These are phyloP conservation scores for Petrophora chlorosata DNA, from an alignment of 2,888 invertebrate species.

Conservation along the genomic window DNA sequence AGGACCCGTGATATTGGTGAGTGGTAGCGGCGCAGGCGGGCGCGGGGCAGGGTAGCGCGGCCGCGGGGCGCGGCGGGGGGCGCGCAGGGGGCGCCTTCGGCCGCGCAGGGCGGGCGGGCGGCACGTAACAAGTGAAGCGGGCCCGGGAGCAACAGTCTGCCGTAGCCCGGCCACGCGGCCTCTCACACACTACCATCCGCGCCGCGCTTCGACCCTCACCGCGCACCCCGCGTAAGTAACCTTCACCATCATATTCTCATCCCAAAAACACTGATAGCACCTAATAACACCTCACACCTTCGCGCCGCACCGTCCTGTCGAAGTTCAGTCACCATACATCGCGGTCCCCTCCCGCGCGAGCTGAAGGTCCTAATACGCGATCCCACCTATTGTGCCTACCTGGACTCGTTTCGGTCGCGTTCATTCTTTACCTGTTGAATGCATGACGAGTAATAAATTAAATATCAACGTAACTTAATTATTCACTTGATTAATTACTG, in stretches of 20 bases:
- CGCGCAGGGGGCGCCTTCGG: conserved; percentile 51
- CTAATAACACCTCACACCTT: conserved; percentile 7
- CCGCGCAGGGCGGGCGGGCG: conserved; percentile 70
- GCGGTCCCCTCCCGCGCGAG: conserved; percentile 36
- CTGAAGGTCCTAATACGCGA: conserved; percentile 23
- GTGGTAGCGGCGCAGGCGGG: conserved; percentile 66
- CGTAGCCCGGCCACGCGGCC: conserved; percentile 81
- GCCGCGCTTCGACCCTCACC: conserved; percentile 54
- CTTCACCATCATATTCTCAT: conserved; percentile 52
- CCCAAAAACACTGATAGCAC: conserved; percentile 9
- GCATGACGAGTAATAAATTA: conserved; percentile 53
- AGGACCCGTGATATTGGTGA: conserved; percentile 72
- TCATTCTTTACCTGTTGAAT: conserved; percentile 68
- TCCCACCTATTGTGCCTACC: conserved; percentile 49
- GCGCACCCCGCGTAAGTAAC: conserved; percentile 71
- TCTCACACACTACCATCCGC: conserved; percentile 66
- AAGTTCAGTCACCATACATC: conserved; percentile 15
- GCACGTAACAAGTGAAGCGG: conserved; percentile 83
- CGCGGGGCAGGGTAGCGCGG: conserved; percentile 63
- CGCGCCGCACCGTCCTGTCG: not conserved
- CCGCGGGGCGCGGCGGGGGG: conserved; percentile 45
- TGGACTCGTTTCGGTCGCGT: conserved; percentile 26
- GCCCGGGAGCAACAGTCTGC: conserved; percentile 84
- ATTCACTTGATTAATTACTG: conserved; percentile 39
- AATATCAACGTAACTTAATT: conserved; percentile 35